Conservation (phyloP, 2,797 vertebrate species). For the Leptoclinus maculatus region DNA sequence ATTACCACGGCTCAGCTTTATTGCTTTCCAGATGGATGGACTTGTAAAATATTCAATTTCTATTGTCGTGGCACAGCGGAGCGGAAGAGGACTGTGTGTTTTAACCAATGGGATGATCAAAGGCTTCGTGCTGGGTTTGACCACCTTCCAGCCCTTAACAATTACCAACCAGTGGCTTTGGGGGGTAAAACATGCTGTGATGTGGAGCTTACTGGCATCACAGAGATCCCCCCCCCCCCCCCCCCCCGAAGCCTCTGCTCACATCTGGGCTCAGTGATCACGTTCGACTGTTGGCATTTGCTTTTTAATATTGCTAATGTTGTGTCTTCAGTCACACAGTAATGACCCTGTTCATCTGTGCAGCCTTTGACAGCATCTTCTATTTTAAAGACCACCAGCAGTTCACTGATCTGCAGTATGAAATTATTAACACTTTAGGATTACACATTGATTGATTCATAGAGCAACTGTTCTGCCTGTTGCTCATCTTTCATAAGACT, state of each 20-base stretch:
- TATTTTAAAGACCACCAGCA: background rate
- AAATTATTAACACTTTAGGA: slow-evolving; percentile 8
- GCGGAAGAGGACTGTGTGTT: slow-evolving; percentile 38
- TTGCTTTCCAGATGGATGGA: slow-evolving; percentile 70
- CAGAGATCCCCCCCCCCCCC: background rate
- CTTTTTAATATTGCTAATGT: background rate
- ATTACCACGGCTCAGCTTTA: slow-evolving; percentile 54
- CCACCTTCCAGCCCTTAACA: slow-evolving; percentile 15
- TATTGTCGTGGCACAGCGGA: slow-evolving; percentile 64
- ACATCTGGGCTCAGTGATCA: background rate
- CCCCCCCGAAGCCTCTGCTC: background rate
- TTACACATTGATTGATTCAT: background rate
- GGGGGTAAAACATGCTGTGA: background rate
- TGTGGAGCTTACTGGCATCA: slow-evolving; percentile 17
- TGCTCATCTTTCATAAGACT: background rate
- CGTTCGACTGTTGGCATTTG: no score
- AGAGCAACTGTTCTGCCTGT: background rate
- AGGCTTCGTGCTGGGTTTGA: slow-evolving; percentile 24
- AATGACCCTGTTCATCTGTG: background rate
- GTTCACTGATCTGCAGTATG: background rate
- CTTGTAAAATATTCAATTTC: slow-evolving; percentile 72
- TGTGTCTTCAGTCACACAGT: no score
- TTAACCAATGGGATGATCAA: slow-evolving; percentile 52
- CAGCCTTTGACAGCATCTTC: background rate
- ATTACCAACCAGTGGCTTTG: slow-evolving; percentile 25